A percentile compares a stretch with the other conserved stretches of the same genome.
Evolutionary conservation across 2,797 vertebrate species (phyloP).

Genomic region (Chiroxiphia lanceolata): DNA sequence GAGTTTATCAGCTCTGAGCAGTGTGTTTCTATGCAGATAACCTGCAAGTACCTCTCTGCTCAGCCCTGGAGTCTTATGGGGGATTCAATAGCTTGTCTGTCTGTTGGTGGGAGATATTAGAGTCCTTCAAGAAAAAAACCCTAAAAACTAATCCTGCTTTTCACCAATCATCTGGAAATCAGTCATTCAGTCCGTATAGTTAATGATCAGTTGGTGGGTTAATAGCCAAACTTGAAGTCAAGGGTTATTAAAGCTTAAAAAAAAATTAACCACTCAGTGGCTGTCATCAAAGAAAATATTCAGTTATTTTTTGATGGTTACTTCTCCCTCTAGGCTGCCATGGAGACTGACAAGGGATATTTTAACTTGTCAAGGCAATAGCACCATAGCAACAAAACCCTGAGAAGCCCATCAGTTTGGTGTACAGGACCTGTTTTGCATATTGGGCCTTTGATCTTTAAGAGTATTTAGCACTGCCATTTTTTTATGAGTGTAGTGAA

Average conservation of each 20-base stretch:
- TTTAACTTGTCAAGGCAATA: slow-evolving; percentile 13
- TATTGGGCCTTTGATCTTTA: slow-evolving; percentile 14
- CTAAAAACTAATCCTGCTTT: not conserved
- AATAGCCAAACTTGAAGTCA: slow-evolving; percentile 39
- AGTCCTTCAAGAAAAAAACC: not conserved
- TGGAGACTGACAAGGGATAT: not conserved
- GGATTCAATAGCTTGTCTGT: slow-evolving; percentile 7
- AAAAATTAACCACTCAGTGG: not conserved
- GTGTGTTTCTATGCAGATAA: slow-evolving; percentile 49
- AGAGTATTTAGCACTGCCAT: not conserved
- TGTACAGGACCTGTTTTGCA: not conserved
- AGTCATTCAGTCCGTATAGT: not conserved
- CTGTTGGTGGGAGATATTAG: slow-evolving; percentile 29
- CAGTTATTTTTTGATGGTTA: not conserved
- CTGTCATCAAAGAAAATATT: not conserved
- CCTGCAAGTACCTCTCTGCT: slow-evolving; percentile 10
- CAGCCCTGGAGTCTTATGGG: not conserved
- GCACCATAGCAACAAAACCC: not conserved
- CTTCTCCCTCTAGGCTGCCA: not conserved
- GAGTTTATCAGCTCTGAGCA: slow-evolving; percentile 40
- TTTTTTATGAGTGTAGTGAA: not conserved
- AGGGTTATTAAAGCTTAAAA: slow-evolving; percentile 32
- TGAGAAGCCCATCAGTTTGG: not conserved
- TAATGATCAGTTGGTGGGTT: slow-evolving; percentile 19
- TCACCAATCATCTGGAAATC: not conserved